Conservation (phyloP, 2,888 invertebrate species). For the Globia sparganii region DNA sequence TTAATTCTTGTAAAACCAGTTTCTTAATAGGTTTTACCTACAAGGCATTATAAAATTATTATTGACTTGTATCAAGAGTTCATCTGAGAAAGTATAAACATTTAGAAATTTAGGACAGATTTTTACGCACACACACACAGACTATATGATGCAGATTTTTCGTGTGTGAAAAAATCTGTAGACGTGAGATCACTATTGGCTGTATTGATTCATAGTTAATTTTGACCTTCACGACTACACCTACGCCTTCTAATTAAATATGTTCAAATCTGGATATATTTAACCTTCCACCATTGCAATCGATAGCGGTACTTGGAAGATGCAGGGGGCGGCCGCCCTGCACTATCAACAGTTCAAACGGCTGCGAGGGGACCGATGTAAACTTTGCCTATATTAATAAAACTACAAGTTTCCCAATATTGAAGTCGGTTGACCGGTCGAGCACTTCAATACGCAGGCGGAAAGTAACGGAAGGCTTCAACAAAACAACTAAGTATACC, state of each 20-base stretch:
- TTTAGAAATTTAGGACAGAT: not conserved
- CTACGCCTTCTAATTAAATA: not conserved
- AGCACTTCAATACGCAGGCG: conserved; percentile 13
- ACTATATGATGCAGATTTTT: not conserved
- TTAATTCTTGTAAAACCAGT: not conserved
- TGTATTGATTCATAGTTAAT: not conserved
- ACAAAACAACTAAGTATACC: not conserved
- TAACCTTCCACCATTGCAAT: not conserved
- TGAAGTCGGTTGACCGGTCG: not conserved
- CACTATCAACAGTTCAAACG: not conserved
- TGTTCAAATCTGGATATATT: not conserved
- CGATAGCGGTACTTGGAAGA: not conserved
- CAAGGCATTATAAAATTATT: not conserved
- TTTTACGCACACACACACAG: not conserved
- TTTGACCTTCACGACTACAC: not conserved
- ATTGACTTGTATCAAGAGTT: not conserved
- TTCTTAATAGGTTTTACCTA: not conserved
- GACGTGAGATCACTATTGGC: not conserved
- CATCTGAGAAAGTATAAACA: not conserved
- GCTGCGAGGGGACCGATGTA: not conserved
- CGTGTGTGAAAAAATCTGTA: not conserved
- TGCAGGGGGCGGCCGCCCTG: not conserved
- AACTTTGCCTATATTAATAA: conserved; percentile 13
- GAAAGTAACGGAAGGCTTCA: conserved; percentile 4
- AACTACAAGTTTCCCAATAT: conserved; percentile 39